phyloP scores from a whole-genome alignment of 2,888 invertebrate species.

The Cosmopolites sordidus region DNA sequence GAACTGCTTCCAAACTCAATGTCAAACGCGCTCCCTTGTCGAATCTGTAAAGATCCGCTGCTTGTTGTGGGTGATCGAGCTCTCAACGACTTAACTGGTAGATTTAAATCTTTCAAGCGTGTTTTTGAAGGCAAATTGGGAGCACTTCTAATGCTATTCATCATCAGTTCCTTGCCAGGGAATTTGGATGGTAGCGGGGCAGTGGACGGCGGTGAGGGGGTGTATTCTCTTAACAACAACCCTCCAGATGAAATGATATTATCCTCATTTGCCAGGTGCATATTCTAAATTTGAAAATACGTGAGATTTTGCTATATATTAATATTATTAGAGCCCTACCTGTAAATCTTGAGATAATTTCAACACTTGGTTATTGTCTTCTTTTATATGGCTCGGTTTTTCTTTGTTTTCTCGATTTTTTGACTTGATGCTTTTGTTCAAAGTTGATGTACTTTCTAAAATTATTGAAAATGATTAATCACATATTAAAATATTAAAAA shows the following conservation, averaged over 20 bases:
- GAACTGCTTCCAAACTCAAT: constrained; percentile 39
- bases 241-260: constrained; percentile 49
- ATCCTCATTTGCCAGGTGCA: constrained; percentile 59
- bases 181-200: constrained; percentile 80
- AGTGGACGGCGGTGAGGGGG: constrained; percentile 79
- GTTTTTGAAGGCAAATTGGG: constrained; percentile 70
- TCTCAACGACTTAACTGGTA: constrained; percentile 67
- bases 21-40: constrained; percentile 41
- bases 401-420: constrained; percentile 15
- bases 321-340: constrained; percentile 35
- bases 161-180: constrained; percentile 59
- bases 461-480: neutral
- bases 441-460: constrained; percentile 10
- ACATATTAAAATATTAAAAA: too few relatives aligned
- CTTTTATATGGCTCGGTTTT: constrained; percentile 55
- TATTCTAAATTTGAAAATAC: constrained; percentile 53
- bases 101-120: constrained; percentile 68
- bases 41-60: constrained; percentile 51
- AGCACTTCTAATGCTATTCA: constrained; percentile 78
- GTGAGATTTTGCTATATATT: neutral
- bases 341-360: constrained; percentile 48
- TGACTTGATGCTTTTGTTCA: constrained; percentile 43
- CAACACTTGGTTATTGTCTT: constrained; percentile 53
- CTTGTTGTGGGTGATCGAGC: constrained; percentile 60
- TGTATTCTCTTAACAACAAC: constrained; percentile 66